Evolutionary conservation across 2,888 invertebrate genomes (phyloP).

Genomic region (Drosophila picticornis): DNA sequence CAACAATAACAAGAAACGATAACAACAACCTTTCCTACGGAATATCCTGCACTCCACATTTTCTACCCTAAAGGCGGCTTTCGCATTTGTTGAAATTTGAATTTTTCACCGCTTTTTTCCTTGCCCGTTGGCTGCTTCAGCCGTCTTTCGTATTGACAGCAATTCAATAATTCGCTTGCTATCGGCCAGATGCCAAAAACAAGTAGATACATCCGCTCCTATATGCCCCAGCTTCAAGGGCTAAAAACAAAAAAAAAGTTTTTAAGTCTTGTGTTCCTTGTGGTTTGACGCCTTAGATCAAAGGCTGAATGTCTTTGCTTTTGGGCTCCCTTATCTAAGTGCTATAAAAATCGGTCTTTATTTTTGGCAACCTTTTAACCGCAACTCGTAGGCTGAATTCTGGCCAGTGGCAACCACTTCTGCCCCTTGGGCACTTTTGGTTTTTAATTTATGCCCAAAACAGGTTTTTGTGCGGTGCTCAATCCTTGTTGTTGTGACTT

Average conservation of each 20-base stretch:
- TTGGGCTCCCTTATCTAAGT: conserved; percentile 47
- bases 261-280: conserved; percentile 41
- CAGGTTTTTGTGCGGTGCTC: conserved; percentile 53
- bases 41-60: not conserved
- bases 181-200: conserved; percentile 7
- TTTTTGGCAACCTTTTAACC: conserved; percentile 40
- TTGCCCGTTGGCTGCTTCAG: conserved; percentile 22
- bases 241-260: conserved; percentile 18
- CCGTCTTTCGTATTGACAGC: conserved; percentile 48
- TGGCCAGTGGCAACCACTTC: conserved; percentile 7
- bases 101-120: conserved; percentile 41
- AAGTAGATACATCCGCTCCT: conserved; percentile 3
- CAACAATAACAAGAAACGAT: not conserved
- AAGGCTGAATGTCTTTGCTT: no score
- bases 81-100: conserved; percentile 54
- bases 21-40: conserved; percentile 5
- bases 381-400: not conserved
- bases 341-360: conserved; percentile 58
- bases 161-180: conserved; percentile 50
- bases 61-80: not conserved
- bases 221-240: conserved; percentile 17
- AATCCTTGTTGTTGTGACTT: conserved; percentile 56
- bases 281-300: conserved; percentile 63
- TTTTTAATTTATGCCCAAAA: conserved; percentile 67
- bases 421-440: conserved; percentile 30